phyloP scores from a whole-genome alignment of 2,113 vertebrate species.

The Haplochromis burtoni region DNA sequence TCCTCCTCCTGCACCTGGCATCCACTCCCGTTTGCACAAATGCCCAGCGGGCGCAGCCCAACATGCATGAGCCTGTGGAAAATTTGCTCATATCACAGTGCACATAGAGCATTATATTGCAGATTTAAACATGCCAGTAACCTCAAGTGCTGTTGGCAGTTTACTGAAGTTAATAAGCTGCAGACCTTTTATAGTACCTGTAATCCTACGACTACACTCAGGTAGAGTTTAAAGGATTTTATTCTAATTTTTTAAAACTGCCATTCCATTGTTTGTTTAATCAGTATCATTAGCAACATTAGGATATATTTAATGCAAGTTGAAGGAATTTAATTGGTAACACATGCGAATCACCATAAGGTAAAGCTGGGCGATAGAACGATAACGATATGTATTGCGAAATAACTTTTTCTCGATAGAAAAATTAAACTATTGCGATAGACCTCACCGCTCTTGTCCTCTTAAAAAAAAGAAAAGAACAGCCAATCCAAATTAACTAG shows the following conservation, averaged over 20 bases:
- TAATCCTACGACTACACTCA: not conserved
- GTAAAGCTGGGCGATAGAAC: fast-evolving
- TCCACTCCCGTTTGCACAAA: not conserved
- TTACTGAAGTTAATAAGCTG: not conserved
- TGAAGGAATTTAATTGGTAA: not conserved
- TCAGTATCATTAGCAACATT: not conserved
- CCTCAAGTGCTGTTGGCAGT: not conserved
- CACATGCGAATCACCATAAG: not conserved
- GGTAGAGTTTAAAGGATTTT: not conserved
- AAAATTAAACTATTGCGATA: too few species aligned
- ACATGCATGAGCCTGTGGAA: not conserved
- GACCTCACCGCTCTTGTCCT: too few species aligned
- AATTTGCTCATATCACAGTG: not conserved
- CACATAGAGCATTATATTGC: not conserved
- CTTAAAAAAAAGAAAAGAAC: too few species aligned
- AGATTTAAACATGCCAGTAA: not conserved
- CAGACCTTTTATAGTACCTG: not conserved
- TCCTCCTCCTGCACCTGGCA: not conserved
- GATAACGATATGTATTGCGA: too few species aligned
- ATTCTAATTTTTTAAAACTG: not conserved
- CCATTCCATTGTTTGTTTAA: not conserved
- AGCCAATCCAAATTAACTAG: too few species aligned
- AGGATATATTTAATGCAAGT: not conserved
- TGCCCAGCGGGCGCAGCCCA: not conserved
- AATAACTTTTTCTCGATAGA: too few species aligned